These are phyloP conservation scores for Netelia virgata DNA, from an alignment of 2,888 invertebrate genomes.

Conservation along the genomic window DNA sequence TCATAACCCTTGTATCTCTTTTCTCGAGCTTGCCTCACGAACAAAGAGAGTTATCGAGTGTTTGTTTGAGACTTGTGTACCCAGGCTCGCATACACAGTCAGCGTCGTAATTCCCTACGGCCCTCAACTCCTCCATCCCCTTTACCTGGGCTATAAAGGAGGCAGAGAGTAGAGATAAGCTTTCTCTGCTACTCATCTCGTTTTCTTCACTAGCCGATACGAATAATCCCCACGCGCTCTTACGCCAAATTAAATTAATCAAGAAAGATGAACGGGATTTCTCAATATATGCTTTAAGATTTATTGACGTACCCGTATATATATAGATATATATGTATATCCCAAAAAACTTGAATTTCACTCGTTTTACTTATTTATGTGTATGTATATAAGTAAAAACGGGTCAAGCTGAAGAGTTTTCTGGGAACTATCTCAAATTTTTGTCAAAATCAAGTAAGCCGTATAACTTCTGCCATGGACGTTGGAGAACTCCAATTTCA, in stretches of 20 bases:
- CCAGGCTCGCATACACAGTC: conserved; percentile 64
- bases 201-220: conserved; percentile 45
- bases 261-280: conserved; percentile 51
- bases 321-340: neutral
- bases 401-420: no score
- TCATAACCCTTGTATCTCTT: conserved; percentile 63
- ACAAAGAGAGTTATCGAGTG: conserved; percentile 65
- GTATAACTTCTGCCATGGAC: no score
- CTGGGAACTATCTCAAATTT: no score
- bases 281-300: conserved; percentile 16
- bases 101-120: conserved; percentile 35
- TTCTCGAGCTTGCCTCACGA: conserved; percentile 61
- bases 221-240: conserved; percentile 56
- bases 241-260: conserved; percentile 61
- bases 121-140: neutral
- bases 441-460: no score
- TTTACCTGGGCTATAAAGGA: conserved; percentile 1
- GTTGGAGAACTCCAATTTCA: no score
- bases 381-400: no score
- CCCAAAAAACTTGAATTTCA: neutral
- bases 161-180: conserved; percentile 4
- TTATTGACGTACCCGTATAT: conserved; percentile 23
- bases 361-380: no score
- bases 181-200: conserved; percentile 27
- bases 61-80: conserved; percentile 68